A percentile compares a stretch with the other conserved stretches of the same genome.
Evolutionary conservation across 2,113 vertebrate genomes (phyloP).

Genomic region (Calyptommatus sinebrachiatus): DNA sequence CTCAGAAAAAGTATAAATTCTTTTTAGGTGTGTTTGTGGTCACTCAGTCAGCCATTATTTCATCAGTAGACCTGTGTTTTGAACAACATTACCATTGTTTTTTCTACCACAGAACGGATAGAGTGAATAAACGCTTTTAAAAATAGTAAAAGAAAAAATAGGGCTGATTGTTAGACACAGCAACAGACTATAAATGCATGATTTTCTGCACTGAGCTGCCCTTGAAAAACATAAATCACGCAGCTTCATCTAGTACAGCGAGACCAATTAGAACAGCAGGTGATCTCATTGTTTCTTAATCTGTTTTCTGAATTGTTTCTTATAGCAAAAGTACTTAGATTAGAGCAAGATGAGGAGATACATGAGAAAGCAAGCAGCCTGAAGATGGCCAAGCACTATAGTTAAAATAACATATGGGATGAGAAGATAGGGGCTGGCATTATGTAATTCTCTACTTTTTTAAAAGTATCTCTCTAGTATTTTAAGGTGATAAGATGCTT

Average conservation of each 20-base stretch:
- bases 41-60: background rate
- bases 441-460: conserved; percentile 52
- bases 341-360: conserved; percentile 28
- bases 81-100: background rate
- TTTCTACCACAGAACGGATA: conserved; percentile 5
- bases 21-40: background rate
- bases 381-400: conserved; percentile 24
- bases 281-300: conserved; percentile 13
- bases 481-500: conserved; percentile 26
- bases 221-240: conserved; percentile 11
- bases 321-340: conserved; percentile 25
- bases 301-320: background rate
- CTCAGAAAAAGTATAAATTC: background rate
- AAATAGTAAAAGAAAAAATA: background rate
- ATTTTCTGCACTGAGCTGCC: background rate
- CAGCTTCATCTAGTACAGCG: background rate
- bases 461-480: background rate
- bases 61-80: background rate
- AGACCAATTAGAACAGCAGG: conserved; percentile 24
- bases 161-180: background rate
- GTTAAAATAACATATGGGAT: conserved; percentile 49
- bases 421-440: conserved; percentile 10
- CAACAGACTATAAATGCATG: background rate
- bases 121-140: background rate
- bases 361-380: conserved; percentile 1